A percentile compares a stretch with the other conserved stretches of the same genome.
These are phyloP conservation scores for Coracopsis vasa DNA, from an alignment of 2,113 vertebrate species.

Conservation along the genomic window DNA sequence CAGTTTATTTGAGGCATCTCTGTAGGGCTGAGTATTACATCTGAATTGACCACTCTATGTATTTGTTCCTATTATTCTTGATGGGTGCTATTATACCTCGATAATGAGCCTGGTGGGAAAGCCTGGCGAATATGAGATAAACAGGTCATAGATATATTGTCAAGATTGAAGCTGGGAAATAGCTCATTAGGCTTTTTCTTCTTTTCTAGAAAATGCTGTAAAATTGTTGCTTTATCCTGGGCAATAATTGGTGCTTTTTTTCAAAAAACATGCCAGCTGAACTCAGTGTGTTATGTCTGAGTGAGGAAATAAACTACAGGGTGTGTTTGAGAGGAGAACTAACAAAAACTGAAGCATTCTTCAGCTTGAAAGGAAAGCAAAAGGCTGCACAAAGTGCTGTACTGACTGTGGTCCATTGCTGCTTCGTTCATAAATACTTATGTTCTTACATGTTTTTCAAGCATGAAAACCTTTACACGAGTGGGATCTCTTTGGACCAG, in stretches of 20 bases:
- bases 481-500: background rate
- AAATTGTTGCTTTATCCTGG: background rate
- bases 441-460: background rate
- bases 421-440: background rate
- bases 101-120: background rate
- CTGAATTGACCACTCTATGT: background rate
- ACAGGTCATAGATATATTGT: background rate
- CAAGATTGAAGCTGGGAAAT: background rate
- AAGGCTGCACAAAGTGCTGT: background rate
- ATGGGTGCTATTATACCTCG: background rate
- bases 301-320: background rate
- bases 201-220: background rate
- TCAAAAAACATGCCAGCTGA: background rate
- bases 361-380: background rate
- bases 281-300: background rate
- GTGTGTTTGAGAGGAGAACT: background rate
- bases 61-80: background rate
- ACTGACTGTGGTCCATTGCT: background rate
- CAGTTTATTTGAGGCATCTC: background rate
- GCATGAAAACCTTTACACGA: background rate
- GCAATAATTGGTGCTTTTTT: background rate
- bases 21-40: background rate
- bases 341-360: background rate
- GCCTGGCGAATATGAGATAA: background rate
- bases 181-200: background rate